Base-by-base conservation (phyloP, 1,140 invertebrate genomes). In the Drosophila sp. region DNA sequence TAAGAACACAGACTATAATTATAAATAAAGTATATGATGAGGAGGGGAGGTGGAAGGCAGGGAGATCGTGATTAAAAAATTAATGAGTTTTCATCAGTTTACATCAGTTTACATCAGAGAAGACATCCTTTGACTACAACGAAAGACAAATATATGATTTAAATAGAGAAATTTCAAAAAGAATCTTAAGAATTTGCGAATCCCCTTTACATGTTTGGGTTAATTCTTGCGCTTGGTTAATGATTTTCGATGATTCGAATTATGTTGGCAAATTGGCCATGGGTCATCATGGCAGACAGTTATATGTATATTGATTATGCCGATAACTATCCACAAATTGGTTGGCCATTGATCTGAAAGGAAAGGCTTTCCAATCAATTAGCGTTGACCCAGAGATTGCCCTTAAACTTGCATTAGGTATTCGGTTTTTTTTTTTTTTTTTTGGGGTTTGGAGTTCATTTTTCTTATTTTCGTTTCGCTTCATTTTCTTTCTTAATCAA, bases 401-500 rank as follows among this genome's bases (percentile, higher is more conserved):
- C 56, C 56, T 58, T 58, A 58, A 50, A 68, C 73, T 72, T 75
- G 71, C 64, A 58, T 57, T 66, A 38, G 4, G 47, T 40, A n/a
- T 47, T 54, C 23, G 23, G 11, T n/a, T 44, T 47, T 35, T 27
- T 50, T 47, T 30, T 41, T 40, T 61, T 61, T 58, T 4, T 65
- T 63, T 38, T 60, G 66, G 70, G 3, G 17, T n/a, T 50, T 50
- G 23, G 1, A 11, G 35, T 38, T 17, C 17, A 17, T 17, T 17
- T 50, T 50, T 50, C 44, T 25, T 44, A 44, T 50, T 50, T 17
- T 50, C 23, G 44, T 50, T 50, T 50, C 23, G 44, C 44, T 63
- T 62, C 38, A 32, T 60, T 40, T 56, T 56, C 47, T 64, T 41
- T 61, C 27, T 66, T 70, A 70, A 82, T 87, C 79, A 71, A 70